phyloP scores from a whole-genome alignment of 2,797 vertebrate species.

The Salarias fasciatus region DNA sequence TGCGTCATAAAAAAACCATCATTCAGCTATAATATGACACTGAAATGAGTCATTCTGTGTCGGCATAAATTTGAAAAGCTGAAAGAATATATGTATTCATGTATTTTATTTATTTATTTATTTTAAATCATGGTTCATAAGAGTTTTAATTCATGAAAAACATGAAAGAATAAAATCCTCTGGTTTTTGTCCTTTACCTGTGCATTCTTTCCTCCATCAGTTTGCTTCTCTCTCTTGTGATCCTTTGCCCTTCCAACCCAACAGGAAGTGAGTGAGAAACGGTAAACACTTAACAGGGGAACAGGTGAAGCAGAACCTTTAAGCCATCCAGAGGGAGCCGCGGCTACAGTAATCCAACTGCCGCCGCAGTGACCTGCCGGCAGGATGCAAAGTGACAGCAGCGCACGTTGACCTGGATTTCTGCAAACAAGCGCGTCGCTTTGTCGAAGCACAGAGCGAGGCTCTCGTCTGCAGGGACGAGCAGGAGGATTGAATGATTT shows the following conservation, averaged over 20 bases:
- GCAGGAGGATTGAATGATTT: constrained; percentile 36
- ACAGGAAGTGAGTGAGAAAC: not conserved
- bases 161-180: not conserved
- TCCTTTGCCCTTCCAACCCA: constrained; percentile 1
- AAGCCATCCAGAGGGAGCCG: constrained; percentile 13
- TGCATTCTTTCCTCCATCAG: no score
- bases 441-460: not conserved
- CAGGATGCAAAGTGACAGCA: constrained; percentile 15
- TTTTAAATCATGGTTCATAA: not conserved
- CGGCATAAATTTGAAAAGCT: no score
- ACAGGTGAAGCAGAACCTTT: constrained; percentile 10
- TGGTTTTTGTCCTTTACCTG: not conserved
- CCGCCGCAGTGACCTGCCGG: constrained; percentile 17
- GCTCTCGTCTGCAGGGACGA: constrained; percentile 1
- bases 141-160: not conserved
- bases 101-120: no score
- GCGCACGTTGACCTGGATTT: constrained; percentile 10
- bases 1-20: no score
- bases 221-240: not conserved
- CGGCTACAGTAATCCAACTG: not conserved
- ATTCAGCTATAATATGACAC: no score
- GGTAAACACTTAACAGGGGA: not conserved
- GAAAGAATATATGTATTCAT: no score
- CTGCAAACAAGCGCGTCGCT: constrained; percentile 26
- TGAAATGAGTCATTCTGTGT: no score